Evolutionary conservation across 2,797 vertebrate genomes (phyloP).

Genomic region (Microchirus variegatus): DNA sequence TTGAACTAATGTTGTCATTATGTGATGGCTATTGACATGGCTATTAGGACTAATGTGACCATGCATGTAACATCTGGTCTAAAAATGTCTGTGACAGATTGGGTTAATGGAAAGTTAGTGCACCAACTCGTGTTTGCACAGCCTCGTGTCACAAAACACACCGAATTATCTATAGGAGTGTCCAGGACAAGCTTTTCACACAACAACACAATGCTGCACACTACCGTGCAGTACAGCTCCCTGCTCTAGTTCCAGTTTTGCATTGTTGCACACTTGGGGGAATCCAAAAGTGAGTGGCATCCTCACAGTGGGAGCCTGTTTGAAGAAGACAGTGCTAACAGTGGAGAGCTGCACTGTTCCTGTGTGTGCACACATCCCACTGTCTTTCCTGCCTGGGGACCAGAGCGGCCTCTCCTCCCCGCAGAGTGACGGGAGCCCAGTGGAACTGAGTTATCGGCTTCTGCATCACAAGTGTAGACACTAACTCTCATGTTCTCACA

Average conservation of each 20-base stretch:
- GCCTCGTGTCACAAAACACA: conserved; percentile 9
- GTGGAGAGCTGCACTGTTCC: conserved; percentile 31
- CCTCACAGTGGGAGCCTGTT: conserved; percentile 26
- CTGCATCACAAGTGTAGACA: conserved; percentile 14
- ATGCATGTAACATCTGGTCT: conserved; percentile 23
- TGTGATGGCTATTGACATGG: conserved; percentile 29
- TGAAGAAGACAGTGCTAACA: conserved; percentile 35
- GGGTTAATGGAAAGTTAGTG: conserved; percentile 27
- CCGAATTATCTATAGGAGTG: conserved; percentile 1
- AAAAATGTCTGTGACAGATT: conserved; percentile 32
- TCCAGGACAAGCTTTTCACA: conserved; percentile 24
- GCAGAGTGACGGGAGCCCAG: conserved; percentile 29
- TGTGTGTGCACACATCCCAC: conserved; percentile 21
- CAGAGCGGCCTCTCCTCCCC: conserved; percentile 27
- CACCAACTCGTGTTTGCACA: no score
- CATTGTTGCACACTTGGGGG: conserved; percentile 23
- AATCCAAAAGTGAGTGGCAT: conserved; percentile 19
- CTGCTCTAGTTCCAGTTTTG: conserved; percentile 13
- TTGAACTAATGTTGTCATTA: conserved; percentile 17
- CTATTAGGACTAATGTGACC: conserved; percentile 34
- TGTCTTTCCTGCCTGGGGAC: conserved; percentile 52
- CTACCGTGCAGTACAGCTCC: conserved; percentile 13
- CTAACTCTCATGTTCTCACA: conserved; percentile 2
- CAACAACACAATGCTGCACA: conserved; percentile 22
- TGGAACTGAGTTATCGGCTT: conserved; percentile 30